These are phyloP conservation scores for Isotomurus palustris DNA, from an alignment of 2,888 invertebrate genomes.

Conservation along the genomic window DNA sequence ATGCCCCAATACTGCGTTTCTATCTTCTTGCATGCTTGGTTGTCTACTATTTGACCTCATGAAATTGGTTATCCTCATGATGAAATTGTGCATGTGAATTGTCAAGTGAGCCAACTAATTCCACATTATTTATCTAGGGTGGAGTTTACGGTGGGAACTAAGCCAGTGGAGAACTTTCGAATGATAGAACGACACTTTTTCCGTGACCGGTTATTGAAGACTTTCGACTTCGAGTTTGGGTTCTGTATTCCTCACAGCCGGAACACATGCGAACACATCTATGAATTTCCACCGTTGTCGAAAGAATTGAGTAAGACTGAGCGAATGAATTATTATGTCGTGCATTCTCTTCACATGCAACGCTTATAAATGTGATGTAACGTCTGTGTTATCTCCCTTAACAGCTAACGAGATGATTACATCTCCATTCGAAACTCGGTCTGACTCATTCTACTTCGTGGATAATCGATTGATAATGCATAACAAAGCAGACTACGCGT, in stretches of 20 bases:
- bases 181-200: slow-evolving; percentile 99
- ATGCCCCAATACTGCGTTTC: no score
- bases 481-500: slow-evolving; percentile 98
- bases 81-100: no score
- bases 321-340: neutral
- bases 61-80: no score
- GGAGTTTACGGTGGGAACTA: slow-evolving; percentile 90
- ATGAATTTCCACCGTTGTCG: slow-evolving; percentile 89
- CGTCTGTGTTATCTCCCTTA: slow-evolving; percentile 52
- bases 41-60: no score
- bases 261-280: slow-evolving; percentile 98
- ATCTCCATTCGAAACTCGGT: slow-evolving; percentile 92
- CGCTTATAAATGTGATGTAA: no score
- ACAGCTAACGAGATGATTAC: slow-evolving; percentile 94
- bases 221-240: slow-evolving; percentile 99
- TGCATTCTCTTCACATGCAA: neutral
- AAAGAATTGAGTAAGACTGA: slow-evolving; percentile 70
- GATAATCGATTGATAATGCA: slow-evolving; percentile 97
- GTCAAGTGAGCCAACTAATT: no score
- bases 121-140: slow-evolving; percentile 69
- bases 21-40: no score
- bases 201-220: slow-evolving; percentile 84
- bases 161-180: slow-evolving; percentile 88
- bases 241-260: slow-evolving; percentile 97
- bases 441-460: slow-evolving; percentile 98